phyloP scores from a whole-genome alignment of 2,888 invertebrate genomes.

The Coecobrya sp. region DNA sequence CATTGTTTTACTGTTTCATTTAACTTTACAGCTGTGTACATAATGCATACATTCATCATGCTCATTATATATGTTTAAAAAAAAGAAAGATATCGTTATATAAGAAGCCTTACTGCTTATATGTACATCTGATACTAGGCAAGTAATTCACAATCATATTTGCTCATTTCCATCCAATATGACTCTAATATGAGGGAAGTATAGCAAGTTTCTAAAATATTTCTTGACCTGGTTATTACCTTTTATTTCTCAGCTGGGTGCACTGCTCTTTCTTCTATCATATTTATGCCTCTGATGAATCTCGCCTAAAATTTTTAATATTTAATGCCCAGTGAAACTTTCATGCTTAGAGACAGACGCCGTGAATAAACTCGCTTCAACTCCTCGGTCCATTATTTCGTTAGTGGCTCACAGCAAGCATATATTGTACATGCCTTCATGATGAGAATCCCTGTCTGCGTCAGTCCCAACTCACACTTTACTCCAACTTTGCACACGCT shows the following conservation, averaged over 20 bases:
- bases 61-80: constrained; percentile 1
- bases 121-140: neutral
- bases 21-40: constrained; percentile 22
- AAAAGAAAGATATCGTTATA: neutral
- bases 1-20: constrained; percentile 39
- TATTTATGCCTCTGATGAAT: constrained; percentile 74
- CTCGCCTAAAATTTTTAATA: constrained; percentile 75
- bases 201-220: constrained; percentile 59
- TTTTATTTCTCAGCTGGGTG: constrained; percentile 73
- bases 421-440: neutral
- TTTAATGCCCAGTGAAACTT: constrained; percentile 73
- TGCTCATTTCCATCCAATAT: neutral
- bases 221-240: constrained; percentile 78
- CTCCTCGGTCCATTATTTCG: neutral
- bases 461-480: constrained; percentile 34
- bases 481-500: neutral
- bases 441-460: constrained; percentile 19
- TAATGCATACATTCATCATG: constrained; percentile 9
- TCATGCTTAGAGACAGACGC: constrained; percentile 47
- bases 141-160: constrained; percentile 1
- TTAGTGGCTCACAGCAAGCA: constrained; percentile 20
- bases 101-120: neutral
- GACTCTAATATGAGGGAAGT: neutral
- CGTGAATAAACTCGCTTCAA: neutral
- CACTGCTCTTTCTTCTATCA: constrained; percentile 59